These are phyloP conservation scores for Zapornia atra DNA, from an alignment of 2,113 vertebrate genomes.

Conservation along the genomic window DNA sequence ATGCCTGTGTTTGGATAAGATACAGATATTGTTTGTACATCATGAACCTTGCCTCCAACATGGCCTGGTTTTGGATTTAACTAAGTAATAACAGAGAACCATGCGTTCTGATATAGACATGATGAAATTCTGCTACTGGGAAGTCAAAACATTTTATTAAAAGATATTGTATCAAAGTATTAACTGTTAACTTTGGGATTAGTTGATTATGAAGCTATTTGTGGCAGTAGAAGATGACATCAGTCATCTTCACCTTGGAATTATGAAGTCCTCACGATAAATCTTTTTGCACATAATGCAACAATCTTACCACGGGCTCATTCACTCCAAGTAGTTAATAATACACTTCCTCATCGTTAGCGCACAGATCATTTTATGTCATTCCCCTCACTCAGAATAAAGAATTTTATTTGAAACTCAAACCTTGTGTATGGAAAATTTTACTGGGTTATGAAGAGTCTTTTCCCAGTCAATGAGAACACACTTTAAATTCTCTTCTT, in stretches of 20 bases:
- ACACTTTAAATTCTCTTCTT: not conserved
- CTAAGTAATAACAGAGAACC: not conserved
- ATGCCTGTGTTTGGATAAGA: not conserved
- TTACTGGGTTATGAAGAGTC: not conserved
- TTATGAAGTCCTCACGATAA: not conserved
- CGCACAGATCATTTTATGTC: not conserved
- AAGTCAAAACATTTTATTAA: not conserved
- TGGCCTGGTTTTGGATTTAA: not conserved
- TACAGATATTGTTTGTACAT: not conserved
- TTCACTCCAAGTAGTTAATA: not conserved
- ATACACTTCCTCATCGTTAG: not conserved
- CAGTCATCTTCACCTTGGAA: not conserved
- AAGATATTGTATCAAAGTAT: not conserved
- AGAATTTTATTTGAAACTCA: not conserved
- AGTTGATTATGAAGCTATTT: not conserved
- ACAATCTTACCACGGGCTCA: not conserved
- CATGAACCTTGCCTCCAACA: not conserved
- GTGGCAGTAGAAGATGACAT: not conserved
- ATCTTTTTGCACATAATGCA: not conserved
- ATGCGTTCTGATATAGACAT: not conserved
- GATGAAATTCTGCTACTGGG: not conserved
- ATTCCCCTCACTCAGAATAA: not conserved
- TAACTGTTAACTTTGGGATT: not conserved
- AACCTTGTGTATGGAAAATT: not conserved
- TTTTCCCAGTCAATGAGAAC: not conserved